phyloP scores from a whole-genome alignment of 1,140 invertebrate species.

The Drosophila melanica region DNA sequence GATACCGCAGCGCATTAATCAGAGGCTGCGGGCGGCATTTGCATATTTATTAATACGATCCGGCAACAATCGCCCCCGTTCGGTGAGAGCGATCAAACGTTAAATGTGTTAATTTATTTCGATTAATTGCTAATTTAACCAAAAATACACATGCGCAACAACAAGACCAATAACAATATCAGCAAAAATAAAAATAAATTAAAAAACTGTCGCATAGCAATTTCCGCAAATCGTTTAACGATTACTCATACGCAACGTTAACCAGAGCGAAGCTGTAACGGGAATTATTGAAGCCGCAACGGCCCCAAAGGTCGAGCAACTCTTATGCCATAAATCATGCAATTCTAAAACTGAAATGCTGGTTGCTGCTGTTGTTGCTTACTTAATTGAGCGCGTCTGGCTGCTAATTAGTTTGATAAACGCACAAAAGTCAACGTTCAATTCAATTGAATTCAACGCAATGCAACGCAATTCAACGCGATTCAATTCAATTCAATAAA shows the following conservation, averaged over 20 bases:
- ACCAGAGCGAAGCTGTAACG: slow-evolving; percentile 25
- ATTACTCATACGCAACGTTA: slow-evolving; percentile 44
- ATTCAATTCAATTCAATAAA: slow-evolving; percentile 18
- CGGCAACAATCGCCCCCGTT: slow-evolving; percentile 9
- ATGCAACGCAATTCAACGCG: slow-evolving; percentile 8
- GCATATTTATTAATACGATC: slow-evolving; percentile 28
- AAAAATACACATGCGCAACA: slow-evolving; percentile 26
- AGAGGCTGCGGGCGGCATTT: slow-evolving; percentile 31
- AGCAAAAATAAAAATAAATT: slow-evolving; percentile 43
- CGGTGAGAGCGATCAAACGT: slow-evolving; percentile 21
- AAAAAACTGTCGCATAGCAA: slow-evolving; percentile 59
- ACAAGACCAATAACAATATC: background rate
- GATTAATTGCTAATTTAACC: slow-evolving; percentile 73
- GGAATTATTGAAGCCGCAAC: background rate
- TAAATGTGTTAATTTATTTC: slow-evolving; percentile 71
- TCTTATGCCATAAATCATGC: slow-evolving; percentile 50
- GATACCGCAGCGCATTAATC: slow-evolving; percentile 34
- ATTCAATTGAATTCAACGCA: slow-evolving; percentile 28
- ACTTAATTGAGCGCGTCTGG: slow-evolving; percentile 26
- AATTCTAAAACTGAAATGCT: slow-evolving; percentile 59
- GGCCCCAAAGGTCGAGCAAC: slow-evolving; percentile 52
- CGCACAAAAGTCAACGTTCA: slow-evolving; percentile 41
- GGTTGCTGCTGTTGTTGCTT: slow-evolving; percentile 6
- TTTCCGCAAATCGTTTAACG: slow-evolving; percentile 59
- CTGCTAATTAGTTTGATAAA: slow-evolving; percentile 53